Evolutionary conservation across 2,797 vertebrate genomes (phyloP).

Genomic region (Oreonectes daqikongensis): DNA sequence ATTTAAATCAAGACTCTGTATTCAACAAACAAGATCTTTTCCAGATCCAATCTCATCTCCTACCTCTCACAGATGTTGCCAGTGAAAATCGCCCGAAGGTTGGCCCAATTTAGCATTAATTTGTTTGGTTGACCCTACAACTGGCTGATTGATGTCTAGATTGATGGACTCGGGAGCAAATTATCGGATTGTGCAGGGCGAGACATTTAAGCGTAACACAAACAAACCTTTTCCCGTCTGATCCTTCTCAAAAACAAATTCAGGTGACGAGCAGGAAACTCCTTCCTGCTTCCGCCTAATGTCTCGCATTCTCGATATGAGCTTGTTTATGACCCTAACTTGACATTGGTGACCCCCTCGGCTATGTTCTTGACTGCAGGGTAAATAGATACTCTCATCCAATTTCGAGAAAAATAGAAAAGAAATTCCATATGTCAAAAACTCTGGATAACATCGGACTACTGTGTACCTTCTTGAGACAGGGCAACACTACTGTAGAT

Average conservation of each 20-base stretch:
- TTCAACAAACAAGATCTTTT: conserved; percentile 35
- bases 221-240: conserved; percentile 71
- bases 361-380: conserved; percentile 59
- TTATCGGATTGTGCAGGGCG: conserved; percentile 68
- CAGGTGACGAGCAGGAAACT: conserved; percentile 60
- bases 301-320: conserved; percentile 24
- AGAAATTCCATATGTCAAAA: conserved; percentile 69
- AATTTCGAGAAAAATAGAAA: conserved; percentile 15
- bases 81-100: conserved; percentile 29
- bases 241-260: conserved; percentile 66
- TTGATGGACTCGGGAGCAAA: conserved; percentile 70
- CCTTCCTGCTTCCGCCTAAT: conserved; percentile 32
- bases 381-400: conserved; percentile 55
- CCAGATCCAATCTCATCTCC: conserved; percentile 18
- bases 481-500: neutral
- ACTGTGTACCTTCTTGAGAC: conserved; percentile 57
- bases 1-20: conserved; percentile 46
- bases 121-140: conserved; percentile 69
- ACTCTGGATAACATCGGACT: conserved; percentile 54
- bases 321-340: conserved; percentile 51
- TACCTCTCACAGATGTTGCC: conserved; percentile 8
- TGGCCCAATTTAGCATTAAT: conserved; percentile 65
- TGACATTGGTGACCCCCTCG: conserved; percentile 70
- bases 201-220: conserved; percentile 64
- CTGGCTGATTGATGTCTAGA: conserved; percentile 71